Base-by-base conservation (phyloP, 1,140 invertebrate species). In the Chelonus insularis region DNA sequence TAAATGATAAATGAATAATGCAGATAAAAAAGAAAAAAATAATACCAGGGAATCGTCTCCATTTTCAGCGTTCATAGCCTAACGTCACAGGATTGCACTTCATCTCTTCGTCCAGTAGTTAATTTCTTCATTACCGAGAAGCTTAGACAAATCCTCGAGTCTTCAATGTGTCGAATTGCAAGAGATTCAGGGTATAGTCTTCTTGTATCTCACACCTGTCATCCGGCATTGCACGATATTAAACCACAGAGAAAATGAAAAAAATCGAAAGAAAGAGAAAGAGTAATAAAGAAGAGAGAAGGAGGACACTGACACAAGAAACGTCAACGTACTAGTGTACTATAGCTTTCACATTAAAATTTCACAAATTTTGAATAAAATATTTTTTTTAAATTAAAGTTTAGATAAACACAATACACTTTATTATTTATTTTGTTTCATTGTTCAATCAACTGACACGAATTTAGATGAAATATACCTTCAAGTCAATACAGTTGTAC, bases 61-160 rank as follows among this genome's bases (percentile, higher is more conserved):
- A 80, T 80, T 81, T 74, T 80, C 79, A 80, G 78, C 73, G 78
- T 73, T 81, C 79, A 81, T 81, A 79, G 74, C 79, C 76, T 71
- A 68, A 68, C 69, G 63, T 69, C 69, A 65, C 72, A 67, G 68
- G 41, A 36, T 55, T 45, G 16, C 41, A 61, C 59, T 48, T 54
- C 62, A 60, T 58, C 62, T 56, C 48, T 50, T 56, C 54, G 25
- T 39, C 34, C 20, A 25, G 37, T 45, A 59, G 67, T 68, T 64
- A 64, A 64, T 62, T 57, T 55, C 63, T 57, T 57, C 62, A 68
- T 69, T 61, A 60, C 55, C 16, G 14, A 37, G 14, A 43, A 57
- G 36, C 54, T 50, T 55, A 1, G 41, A 48, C 23, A 21, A 62
- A 57, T 37, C 25, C 59, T 55, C 20, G 11, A 36, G n/a, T 57